Conservation (phyloP, 2,888 invertebrate genomes). For the Ferrisia virgata region DNA sequence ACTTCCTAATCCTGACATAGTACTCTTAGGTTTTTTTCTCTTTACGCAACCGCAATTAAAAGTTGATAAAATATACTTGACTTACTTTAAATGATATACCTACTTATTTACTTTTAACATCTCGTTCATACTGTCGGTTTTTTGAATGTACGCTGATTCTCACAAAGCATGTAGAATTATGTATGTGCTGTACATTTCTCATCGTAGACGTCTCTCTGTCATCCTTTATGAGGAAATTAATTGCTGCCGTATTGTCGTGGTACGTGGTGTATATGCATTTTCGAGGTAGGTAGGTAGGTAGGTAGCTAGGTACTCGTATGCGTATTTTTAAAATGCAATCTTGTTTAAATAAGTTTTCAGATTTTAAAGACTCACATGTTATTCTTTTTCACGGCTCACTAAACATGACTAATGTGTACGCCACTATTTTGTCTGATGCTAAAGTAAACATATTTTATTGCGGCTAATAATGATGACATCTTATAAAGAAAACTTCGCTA, state of each 20-base stretch:
- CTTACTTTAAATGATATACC: too few species aligned
- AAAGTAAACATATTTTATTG: slow-evolving; percentile 34
- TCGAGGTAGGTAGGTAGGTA: background rate
- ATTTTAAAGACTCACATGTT: slow-evolving; percentile 20
- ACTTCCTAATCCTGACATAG: too few species aligned
- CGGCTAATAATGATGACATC: slow-evolving; percentile 29
- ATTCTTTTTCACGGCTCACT: slow-evolving; percentile 39
- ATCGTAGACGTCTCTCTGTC: background rate
- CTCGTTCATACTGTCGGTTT: too few species aligned
- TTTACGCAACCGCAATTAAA: too few species aligned
- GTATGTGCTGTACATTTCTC: background rate
- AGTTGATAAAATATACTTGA: too few species aligned
- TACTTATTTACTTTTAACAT: too few species aligned
- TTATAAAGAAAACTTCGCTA: background rate
- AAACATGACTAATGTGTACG: slow-evolving; percentile 27
- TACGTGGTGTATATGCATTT: background rate
- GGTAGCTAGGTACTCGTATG: background rate
- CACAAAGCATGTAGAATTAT: background rate
- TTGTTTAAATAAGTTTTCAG: slow-evolving; percentile 24
- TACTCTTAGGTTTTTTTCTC: too few species aligned
- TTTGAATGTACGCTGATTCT: background rate
- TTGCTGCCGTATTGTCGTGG: background rate
- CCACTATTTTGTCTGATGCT: slow-evolving; percentile 19
- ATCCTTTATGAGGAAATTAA: slow-evolving; percentile 10
- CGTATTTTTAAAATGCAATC: slow-evolving; percentile 26